Conservation (phyloP, 1,140 invertebrate species). For the Conus ventricosus region DNA sequence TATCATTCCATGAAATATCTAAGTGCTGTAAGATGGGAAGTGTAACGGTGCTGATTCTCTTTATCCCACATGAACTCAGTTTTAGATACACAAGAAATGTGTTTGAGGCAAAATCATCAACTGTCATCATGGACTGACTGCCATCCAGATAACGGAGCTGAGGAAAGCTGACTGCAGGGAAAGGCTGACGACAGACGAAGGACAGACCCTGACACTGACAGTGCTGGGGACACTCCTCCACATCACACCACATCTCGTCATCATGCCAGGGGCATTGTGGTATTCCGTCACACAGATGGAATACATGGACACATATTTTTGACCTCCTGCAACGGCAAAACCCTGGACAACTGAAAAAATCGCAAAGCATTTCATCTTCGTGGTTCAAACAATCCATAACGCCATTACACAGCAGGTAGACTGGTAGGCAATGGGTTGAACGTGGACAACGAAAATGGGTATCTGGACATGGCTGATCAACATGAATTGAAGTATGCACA, state of each 20-base stretch:
- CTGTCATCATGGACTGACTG: too few species aligned
- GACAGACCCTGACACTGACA: slow-evolving; percentile 33
- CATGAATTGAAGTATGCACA: background rate
- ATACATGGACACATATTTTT: slow-evolving; percentile 24
- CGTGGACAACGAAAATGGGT: slow-evolving; percentile 16
- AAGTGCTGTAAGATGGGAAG: background rate
- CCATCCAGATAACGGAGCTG: too few species aligned
- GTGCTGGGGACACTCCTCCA: slow-evolving; percentile 49
- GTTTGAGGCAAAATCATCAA: background rate
- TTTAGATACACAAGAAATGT: background rate
- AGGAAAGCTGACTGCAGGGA: background rate
- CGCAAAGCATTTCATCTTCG: background rate
- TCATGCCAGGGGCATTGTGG: slow-evolving; percentile 37
- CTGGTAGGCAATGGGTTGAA: background rate
- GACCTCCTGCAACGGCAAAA: slow-evolving; percentile 27
- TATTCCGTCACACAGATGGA: slow-evolving; percentile 23
- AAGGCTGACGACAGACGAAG: slow-evolving; percentile 14
- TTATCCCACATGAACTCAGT: background rate
- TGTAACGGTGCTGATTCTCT: background rate
- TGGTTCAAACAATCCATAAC: background rate
- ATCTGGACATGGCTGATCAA: background rate
- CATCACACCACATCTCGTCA: slow-evolving; percentile 36
- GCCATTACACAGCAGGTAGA: slow-evolving; percentile 14
- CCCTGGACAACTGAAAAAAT: slow-evolving; percentile 28
- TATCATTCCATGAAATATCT: background rate